Evolutionary conservation across 2,888 invertebrate genomes (phyloP), one percentile per base, ranked within the genome.

Genomic region (Agrochola litura): DNA sequence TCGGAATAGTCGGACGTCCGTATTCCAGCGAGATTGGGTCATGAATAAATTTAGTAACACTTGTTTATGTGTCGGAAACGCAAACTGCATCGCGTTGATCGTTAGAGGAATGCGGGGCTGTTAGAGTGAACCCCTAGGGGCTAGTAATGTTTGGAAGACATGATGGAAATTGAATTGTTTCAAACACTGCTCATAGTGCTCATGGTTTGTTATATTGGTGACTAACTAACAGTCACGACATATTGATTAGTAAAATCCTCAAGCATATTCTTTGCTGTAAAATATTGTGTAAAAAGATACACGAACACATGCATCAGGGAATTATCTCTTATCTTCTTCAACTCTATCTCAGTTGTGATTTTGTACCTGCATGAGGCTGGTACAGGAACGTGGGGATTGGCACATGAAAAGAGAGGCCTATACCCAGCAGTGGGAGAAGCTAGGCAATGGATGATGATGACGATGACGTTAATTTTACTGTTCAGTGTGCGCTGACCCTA

Each of bases 31-130:
- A 82, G 85, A 85, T 80, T 78, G 85, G 73, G 73, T 80, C 83
- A 80, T 85, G 85, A 85, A 85, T 85, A 85, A 85, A 85, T 85
- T 83, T 78, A 41, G 14, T 71, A 69, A 76, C 84, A 81, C 73
- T 78, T 76, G 85, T 77, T 77, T 71, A 80, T 77, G 70, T 71
- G 66, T 64, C 67, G 41, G 68, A 49, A 74, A 71, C 64, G 66
- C 72, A 72, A 83, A 75, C 66, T 83, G 79, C 75, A 83, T 79
- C 70, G 41, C n/a, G 56, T 54, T 67, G 70, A 70, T 73, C 73
- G 70, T 25, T 30, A 56, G 41, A 10, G 72, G 41, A 67, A 68
- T 58, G 14, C 9, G 66, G 60, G 14, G 30, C 54, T 19, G 67
- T 52, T 52, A 30, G 9, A 22, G 3, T 14, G 37, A 68, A 22